phyloP scores from a whole-genome alignment of 2,888 invertebrate species.

The Isotomurus palustris region DNA sequence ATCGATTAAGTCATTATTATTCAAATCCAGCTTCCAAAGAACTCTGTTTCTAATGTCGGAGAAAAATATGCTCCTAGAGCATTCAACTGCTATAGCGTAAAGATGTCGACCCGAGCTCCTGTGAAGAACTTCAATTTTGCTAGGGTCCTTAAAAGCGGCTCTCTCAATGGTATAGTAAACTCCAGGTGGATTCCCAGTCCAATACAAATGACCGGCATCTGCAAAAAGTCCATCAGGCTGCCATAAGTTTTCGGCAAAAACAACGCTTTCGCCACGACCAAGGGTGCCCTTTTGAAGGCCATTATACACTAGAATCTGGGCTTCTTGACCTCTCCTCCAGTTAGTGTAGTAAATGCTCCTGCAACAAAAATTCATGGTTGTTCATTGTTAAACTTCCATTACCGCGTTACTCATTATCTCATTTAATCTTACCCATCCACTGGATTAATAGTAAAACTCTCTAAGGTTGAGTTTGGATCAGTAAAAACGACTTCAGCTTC shows the following conservation, averaged over 20 bases:
- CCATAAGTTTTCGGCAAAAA: neutral
- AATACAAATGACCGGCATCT: conserved; percentile 5
- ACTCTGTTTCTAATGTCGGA: conserved; percentile 9
- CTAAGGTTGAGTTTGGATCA: conserved; percentile 1
- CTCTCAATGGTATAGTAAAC: conserved; percentile 20
- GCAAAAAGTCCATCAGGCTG: neutral
- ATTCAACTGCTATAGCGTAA: conserved; percentile 2
- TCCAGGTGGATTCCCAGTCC: conserved; percentile 20
- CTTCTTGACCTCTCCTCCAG: neutral
- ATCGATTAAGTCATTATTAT: neutral
- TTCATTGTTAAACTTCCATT: neutral
- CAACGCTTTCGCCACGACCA: neutral
- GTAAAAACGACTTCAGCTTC: neutral
- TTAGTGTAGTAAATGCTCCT: conserved; percentile 3
- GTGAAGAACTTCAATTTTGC: neutral
- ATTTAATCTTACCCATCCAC: neutral
- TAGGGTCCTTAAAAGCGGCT: neutral
- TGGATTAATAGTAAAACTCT: conserved; percentile 5
- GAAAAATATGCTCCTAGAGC: conserved; percentile 4
- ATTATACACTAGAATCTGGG: neutral
- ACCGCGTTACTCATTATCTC: neutral
- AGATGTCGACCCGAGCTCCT: conserved; percentile 9
- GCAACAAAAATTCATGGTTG: neutral
- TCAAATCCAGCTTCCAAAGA: neutral
- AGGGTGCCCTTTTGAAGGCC: neutral